Conservation (phyloP, 2,113 vertebrate species). For the Xiphophorus maculatus region DNA sequence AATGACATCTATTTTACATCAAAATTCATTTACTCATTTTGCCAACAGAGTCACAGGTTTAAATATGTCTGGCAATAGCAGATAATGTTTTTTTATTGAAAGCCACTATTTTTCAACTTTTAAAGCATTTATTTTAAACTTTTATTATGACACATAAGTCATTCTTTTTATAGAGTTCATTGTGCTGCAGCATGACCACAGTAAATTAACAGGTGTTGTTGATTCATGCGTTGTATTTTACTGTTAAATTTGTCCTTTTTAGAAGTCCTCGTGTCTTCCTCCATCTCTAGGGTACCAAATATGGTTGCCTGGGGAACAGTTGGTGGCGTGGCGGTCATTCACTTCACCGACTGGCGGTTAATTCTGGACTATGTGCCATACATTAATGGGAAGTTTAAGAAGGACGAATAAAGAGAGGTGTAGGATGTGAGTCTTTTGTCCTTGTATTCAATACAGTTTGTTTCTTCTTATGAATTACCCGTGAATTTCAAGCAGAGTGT, state of each 20-base stretch:
- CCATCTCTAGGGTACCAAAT: slow-evolving; percentile 84
- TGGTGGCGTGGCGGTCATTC: slow-evolving; percentile 81
- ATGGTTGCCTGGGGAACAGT: slow-evolving; percentile 82
- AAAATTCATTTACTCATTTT: too few relatives aligned
- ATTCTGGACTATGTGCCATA: slow-evolving; percentile 94
- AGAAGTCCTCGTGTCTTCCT: slow-evolving; percentile 3
- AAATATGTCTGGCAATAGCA: too few relatives aligned
- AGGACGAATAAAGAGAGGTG: slow-evolving; percentile 72
- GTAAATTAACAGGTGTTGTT: not conserved
- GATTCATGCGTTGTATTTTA: not conserved
- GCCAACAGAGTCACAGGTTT: too few relatives aligned
- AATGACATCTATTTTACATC: too few relatives aligned
- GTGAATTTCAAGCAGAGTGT: too few relatives aligned
- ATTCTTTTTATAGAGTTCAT: not conserved
- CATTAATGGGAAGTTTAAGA: slow-evolving; percentile 86
- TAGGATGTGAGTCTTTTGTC: slow-evolving; percentile 54
- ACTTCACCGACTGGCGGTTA: slow-evolving; percentile 92
- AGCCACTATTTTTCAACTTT: too few relatives aligned
- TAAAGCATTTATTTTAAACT: not conserved
- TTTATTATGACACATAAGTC: not conserved
- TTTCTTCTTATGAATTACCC: not conserved
- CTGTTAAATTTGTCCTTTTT: not conserved
- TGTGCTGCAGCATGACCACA: not conserved
- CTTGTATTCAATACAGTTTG: not conserved
- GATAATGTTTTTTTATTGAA: too few relatives aligned